phyloP scores from a whole-genome alignment of 2,113 vertebrate species.

The Amazona guildingii region DNA sequence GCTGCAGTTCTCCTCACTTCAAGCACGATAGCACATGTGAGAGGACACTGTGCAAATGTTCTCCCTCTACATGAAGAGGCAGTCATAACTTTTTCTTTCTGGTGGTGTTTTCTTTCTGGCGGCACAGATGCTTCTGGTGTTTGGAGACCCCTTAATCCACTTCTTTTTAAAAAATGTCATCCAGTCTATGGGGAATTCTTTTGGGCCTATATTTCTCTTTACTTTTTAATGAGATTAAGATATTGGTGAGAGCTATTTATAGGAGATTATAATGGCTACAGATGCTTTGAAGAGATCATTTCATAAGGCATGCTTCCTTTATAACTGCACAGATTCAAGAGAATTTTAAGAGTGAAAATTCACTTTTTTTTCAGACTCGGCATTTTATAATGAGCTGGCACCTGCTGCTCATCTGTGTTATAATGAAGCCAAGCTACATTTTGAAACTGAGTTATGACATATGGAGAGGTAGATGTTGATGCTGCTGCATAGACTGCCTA shows the following conservation, averaged over 20 bases:
- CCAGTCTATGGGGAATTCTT: neutral
- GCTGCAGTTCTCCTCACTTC: neutral
- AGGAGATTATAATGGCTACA: neutral
- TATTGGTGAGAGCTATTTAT: neutral
- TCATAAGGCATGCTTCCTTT: neutral
- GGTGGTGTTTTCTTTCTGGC: neutral
- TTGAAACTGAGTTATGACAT: neutral
- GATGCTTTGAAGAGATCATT: neutral
- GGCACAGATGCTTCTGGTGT: neutral
- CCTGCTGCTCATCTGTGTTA: neutral
- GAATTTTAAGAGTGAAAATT: neutral
- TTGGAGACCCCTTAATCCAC: neutral
- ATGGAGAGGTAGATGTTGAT: neutral
- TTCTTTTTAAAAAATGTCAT: neutral
- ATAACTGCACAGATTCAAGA: neutral
- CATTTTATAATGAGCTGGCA: neutral
- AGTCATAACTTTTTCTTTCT: neutral
- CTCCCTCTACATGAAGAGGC: neutral
- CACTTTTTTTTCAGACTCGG: constrained; percentile 19
- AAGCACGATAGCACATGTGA: neutral
- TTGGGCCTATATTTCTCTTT: neutral
- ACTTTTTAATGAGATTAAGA: neutral
- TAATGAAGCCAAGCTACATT: neutral
- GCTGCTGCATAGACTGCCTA: neutral
- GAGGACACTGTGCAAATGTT: neutral